Percentiles rank a stretch among this genome's conserved stretches.
phyloP scores from a whole-genome alignment of 2,888 invertebrate species.

The Eumerus sabulonum region DNA sequence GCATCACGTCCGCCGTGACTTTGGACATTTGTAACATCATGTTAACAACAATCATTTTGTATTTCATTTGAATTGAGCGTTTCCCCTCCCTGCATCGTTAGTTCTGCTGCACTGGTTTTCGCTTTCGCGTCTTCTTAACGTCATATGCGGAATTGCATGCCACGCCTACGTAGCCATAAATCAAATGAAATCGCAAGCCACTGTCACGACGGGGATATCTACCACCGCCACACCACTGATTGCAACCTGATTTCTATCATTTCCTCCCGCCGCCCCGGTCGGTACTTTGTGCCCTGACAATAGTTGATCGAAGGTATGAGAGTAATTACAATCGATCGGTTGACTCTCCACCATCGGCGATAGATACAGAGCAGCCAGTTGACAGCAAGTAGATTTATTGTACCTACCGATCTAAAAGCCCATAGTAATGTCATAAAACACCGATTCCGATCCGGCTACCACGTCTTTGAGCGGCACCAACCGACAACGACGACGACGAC shows the following conservation, averaged over 20 bases:
- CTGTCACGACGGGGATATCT: slow-evolving; percentile 33
- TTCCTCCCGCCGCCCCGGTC: slow-evolving; percentile 37
- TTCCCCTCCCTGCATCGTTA: slow-evolving; percentile 1
- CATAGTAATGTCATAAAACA: slow-evolving; percentile 58
- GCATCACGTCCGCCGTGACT: slow-evolving; percentile 57
- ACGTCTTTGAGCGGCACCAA: slow-evolving; percentile 20
- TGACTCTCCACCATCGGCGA: neutral
- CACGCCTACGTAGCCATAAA: slow-evolving; percentile 62
- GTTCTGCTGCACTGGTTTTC: neutral
- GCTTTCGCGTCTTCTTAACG: slow-evolving; percentile 17
- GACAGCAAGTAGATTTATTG: slow-evolving; percentile 62
- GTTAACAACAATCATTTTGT: slow-evolving; percentile 40
- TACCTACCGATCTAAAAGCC: slow-evolving; percentile 31
- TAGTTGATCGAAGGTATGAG: neutral
- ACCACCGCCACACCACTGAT: no score
- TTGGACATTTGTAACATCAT: slow-evolving; percentile 39
- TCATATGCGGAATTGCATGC: slow-evolving; percentile 59
- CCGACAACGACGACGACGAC: slow-evolving; percentile 8
- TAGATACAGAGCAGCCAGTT: slow-evolving; percentile 32
- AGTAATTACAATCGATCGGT: no score
- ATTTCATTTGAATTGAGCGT: slow-evolving; percentile 32
- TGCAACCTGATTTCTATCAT: slow-evolving; percentile 48
- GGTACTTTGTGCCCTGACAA: slow-evolving; percentile 45
- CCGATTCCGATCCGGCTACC: slow-evolving; percentile 31
- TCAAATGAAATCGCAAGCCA: slow-evolving; percentile 61